Evolutionary conservation across 2,888 invertebrate genomes (phyloP).

Genomic region (Homarus gammarus): DNA sequence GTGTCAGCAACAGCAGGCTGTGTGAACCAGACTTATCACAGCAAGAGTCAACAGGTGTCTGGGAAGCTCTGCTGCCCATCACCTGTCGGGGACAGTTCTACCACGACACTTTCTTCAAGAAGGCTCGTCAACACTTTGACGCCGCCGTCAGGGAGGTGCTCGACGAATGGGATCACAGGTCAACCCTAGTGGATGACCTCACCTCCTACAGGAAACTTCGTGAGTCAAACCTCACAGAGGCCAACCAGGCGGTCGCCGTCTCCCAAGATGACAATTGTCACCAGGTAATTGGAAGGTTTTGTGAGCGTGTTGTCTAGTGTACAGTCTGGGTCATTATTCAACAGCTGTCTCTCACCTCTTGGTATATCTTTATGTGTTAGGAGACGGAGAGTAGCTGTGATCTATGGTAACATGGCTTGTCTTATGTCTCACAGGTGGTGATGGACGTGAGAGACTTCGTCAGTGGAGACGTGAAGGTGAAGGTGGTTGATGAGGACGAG

Average conservation of each 20-base stretch:
- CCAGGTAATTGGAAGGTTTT: neutral
- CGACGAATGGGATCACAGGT: neutral
- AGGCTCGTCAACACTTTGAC: conserved; percentile 64
- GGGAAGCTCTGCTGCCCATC: conserved; percentile 11
- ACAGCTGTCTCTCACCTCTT: no score
- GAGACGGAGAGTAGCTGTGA: no score
- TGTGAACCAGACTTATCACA: neutral
- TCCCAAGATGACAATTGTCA: neutral
- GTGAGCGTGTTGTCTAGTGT: no score
- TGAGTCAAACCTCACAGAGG: neutral
- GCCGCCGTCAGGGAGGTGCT: conserved; percentile 59
- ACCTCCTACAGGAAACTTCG: conserved; percentile 55
- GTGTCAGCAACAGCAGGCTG: neutral
- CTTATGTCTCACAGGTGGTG: conserved; percentile 60
- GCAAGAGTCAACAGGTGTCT: neutral
- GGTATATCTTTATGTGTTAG: no score
- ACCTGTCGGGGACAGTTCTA: conserved; percentile 22
- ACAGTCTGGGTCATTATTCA: no score
- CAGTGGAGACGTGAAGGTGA: conserved; percentile 52
- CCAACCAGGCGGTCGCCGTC: neutral
- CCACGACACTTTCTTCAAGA: conserved; percentile 56
- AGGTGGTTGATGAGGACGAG: conserved; percentile 58
- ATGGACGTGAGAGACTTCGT: conserved; percentile 53
- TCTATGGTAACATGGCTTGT: no score
- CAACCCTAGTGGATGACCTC: conserved; percentile 12